Evolutionary conservation across 2,797 vertebrate species (phyloP).

Genomic region (Lepidocolaptes lacrymiger): DNA sequence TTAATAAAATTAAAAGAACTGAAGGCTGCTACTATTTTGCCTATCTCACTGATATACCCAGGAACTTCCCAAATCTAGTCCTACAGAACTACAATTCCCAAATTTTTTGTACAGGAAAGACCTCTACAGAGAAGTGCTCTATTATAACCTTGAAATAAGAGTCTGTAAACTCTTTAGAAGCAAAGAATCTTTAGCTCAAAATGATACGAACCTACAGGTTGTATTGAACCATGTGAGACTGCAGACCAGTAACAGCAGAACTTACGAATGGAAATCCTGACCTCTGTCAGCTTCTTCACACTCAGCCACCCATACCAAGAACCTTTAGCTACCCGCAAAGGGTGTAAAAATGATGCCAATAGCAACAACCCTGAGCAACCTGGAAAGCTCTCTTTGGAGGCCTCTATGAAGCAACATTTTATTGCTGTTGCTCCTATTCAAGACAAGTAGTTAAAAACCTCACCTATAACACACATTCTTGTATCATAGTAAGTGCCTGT

Average conservation of each 20-base stretch:
- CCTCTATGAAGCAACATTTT: background rate
- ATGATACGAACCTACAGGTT: background rate
- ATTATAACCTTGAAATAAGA: background rate
- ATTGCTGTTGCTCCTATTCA: background rate
- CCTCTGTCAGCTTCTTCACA: background rate
- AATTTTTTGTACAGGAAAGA: background rate
- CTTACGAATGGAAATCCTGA: background rate
- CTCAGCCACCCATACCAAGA: background rate
- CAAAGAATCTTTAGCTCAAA: background rate
- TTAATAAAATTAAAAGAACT: background rate
- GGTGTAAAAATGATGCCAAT: background rate
- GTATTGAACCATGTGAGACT: background rate
- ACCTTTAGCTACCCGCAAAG: background rate
- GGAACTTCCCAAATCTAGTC: background rate
- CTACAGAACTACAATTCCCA: background rate
- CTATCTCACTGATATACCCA: background rate
- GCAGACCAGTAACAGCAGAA: background rate
- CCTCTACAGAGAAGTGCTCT: background rate
- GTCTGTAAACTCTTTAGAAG: background rate
- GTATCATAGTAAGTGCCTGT: background rate
- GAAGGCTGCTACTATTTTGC: background rate
- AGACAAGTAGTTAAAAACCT: background rate
- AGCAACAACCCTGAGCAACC: background rate
- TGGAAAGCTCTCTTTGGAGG: background rate
- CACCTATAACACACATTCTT: background rate